Conservation (phyloP, 2,888 invertebrate genomes). For the Agrotis exclamationis region DNA sequence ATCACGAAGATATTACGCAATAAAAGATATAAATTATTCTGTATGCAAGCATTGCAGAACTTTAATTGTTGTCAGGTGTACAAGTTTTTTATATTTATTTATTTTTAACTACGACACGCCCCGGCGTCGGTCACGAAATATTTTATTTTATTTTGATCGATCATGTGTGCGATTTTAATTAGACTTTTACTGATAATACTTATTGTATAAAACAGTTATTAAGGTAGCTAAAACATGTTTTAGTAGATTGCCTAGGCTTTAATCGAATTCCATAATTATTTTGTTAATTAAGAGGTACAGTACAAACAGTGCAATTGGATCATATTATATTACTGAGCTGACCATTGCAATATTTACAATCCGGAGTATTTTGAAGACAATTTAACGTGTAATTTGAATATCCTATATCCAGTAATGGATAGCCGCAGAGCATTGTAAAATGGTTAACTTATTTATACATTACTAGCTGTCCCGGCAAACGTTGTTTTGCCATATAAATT, state of each 20-base stretch:
- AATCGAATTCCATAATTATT: not conserved
- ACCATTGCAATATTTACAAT: no score
- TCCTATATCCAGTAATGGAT: not conserved
- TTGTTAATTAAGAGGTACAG: no score
- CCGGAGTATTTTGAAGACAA: no score
- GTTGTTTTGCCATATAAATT: no score
- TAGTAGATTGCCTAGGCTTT: not conserved
- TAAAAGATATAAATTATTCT: slow-evolving; percentile 5
- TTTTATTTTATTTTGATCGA: slow-evolving; percentile 17
- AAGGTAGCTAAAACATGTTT: not conserved
- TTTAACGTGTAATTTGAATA: not conserved
- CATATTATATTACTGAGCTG: no score
- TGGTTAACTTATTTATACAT: not conserved
- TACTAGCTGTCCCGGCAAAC: no score
- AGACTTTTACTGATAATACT: not conserved
- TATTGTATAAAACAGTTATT: not conserved
- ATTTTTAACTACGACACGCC: slow-evolving; percentile 23
- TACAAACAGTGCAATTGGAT: no score
- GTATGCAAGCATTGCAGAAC: slow-evolving; percentile 10
- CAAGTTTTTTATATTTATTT: slow-evolving; percentile 22
- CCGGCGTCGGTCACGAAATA: not conserved
- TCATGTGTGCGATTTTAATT: slow-evolving; percentile 6
- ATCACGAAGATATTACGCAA: slow-evolving; percentile 25
- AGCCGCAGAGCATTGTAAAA: no score
- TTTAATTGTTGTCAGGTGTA: slow-evolving; percentile 42